These are phyloP conservation scores for Zosterops japonicus DNA, from an alignment of 2,113 vertebrate genomes.

Conservation along the genomic window DNA sequence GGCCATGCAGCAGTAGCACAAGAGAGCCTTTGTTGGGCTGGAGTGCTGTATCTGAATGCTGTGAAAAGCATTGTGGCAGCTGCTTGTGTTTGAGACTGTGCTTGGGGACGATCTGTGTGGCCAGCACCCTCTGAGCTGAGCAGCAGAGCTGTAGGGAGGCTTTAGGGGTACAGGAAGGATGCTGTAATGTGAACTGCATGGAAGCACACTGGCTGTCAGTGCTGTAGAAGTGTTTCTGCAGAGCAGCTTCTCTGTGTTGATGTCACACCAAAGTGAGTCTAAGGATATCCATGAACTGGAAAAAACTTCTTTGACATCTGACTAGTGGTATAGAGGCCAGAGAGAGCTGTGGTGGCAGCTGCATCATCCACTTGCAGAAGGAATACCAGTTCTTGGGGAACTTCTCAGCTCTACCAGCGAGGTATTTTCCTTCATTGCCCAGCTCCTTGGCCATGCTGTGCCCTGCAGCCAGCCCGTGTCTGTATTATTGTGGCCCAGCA, in stretches of 20 bases:
- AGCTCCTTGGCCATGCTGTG: not conserved
- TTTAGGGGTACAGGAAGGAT: not conserved
- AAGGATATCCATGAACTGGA: not conserved
- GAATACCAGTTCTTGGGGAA: not conserved
- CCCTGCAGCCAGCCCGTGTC: rapidly evolving
- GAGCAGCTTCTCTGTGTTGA: not conserved
- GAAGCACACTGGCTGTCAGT: not conserved
- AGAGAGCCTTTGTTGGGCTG: not conserved
- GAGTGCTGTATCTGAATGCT: not conserved
- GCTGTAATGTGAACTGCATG: not conserved
- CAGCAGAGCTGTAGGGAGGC: not conserved
- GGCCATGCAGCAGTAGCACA: not conserved
- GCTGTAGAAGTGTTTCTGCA: not conserved
- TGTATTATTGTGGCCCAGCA: rapidly evolving
- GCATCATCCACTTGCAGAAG: rapidly evolving
- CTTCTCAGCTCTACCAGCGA: not conserved
- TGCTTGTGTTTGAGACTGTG: not conserved
- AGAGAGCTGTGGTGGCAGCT: not conserved
- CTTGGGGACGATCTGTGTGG: not conserved
- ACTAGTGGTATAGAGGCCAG: not conserved
- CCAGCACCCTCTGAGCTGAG: not conserved
- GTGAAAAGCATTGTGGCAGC: not conserved
- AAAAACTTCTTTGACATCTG: rapidly evolving
- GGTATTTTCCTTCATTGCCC: not conserved
- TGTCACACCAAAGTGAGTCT: rapidly evolving